A percentile compares a stretch with the other conserved stretches of the same genome.
These are phyloP conservation scores for Acrossocheilus fasciatus DNA, from an alignment of 2,797 vertebrate species.

Conservation along the genomic window DNA sequence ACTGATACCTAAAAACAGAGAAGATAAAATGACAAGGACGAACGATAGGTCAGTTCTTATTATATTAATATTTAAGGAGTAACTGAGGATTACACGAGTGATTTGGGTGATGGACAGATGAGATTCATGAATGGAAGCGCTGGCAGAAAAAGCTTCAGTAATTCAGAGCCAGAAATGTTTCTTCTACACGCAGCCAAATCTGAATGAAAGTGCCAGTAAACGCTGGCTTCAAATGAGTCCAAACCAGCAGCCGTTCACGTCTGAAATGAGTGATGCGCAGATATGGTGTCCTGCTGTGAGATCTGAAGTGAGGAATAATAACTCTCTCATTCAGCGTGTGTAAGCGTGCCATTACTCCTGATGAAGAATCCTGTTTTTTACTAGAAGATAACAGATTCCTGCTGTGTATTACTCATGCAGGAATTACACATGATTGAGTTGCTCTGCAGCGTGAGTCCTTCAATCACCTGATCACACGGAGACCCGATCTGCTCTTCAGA, in stretches of 20 bases:
- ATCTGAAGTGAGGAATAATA: conserved; percentile 17
- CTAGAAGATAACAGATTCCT: background rate
- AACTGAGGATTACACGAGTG: background rate
- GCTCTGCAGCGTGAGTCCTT: background rate
- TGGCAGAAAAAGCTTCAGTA: background rate
- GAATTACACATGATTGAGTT: conserved; percentile 14
- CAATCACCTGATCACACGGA: conserved; percentile 22
- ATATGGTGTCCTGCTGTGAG: background rate
- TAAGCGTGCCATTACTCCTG: conserved; percentile 1
- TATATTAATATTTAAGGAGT: background rate
- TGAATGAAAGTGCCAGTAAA: background rate
- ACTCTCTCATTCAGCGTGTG: conserved; percentile 5
- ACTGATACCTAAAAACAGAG: background rate
- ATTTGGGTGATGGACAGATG: background rate
- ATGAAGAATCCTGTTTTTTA: conserved; percentile 13
- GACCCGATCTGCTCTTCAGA: background rate
- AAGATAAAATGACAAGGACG: background rate
- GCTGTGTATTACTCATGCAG: background rate
- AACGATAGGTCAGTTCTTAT: background rate
- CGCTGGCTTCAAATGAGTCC: background rate
- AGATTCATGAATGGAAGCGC: background rate
- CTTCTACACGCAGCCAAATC: background rate
- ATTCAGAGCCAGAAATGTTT: background rate
- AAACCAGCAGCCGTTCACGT: conserved; percentile 7
- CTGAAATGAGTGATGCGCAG: conserved; percentile 3